Evolutionary conservation across 2,888 invertebrate genomes (phyloP).

Genomic region (Drosophila colorata): DNA sequence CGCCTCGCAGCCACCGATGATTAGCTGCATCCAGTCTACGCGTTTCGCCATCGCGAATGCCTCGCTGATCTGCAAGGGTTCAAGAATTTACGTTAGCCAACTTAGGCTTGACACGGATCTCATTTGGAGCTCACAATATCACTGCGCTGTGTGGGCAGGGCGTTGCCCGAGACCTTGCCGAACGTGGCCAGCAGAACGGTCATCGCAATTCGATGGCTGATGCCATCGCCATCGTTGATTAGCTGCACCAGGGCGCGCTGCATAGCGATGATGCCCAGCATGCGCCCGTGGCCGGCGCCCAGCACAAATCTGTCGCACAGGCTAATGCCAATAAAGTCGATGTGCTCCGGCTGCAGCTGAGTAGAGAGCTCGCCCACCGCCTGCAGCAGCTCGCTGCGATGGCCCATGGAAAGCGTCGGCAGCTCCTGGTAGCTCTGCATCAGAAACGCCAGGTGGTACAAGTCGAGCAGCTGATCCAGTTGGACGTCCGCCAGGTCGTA

Average conservation of each 20-base stretch:
- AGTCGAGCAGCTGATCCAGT: slow-evolving; percentile 41
- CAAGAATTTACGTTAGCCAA: too few relatives aligned
- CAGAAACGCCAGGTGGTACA: slow-evolving; percentile 47
- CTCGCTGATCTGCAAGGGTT: slow-evolving; percentile 30
- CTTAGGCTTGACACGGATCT: too few relatives aligned
- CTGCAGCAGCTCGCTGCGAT: slow-evolving; percentile 39
- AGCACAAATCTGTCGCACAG: slow-evolving; percentile 28
- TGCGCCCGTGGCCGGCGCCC: slow-evolving; percentile 32
- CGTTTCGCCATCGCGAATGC: slow-evolving; percentile 46
- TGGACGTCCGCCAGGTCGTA: neutral
- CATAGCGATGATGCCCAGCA: slow-evolving; percentile 34
- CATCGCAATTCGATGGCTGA: slow-evolving; percentile 33
- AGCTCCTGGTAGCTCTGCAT: slow-evolving; percentile 45
- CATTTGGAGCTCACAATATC: slow-evolving; percentile 26
- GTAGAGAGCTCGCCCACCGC: slow-evolving; percentile 15
- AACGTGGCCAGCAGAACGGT: slow-evolving; percentile 45
- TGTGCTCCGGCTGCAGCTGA: slow-evolving; percentile 6
- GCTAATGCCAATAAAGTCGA: slow-evolving; percentile 32
- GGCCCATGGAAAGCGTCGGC: slow-evolving; percentile 1
- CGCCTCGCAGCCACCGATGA: neutral
- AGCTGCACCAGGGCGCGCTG: slow-evolving; percentile 32
- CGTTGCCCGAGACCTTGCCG: slow-evolving; percentile 17
- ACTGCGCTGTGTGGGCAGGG: neutral
- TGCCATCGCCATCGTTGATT: slow-evolving; percentile 10
- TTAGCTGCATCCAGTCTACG: slow-evolving; percentile 53